phyloP scores from a whole-genome alignment of 2,888 invertebrate genomes.

The Bimastos eiseni region DNA sequence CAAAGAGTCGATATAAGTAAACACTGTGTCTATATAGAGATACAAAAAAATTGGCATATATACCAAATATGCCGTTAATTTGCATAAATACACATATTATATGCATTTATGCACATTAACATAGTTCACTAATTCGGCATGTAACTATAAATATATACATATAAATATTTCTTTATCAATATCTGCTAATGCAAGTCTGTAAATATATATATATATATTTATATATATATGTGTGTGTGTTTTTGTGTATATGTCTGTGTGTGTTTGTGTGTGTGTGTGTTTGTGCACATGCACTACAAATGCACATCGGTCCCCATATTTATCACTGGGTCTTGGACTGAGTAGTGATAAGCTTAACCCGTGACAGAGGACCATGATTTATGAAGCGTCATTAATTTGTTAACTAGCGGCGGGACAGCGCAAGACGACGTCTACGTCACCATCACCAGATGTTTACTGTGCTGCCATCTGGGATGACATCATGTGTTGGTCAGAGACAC shows the following conservation, averaged over 20 bases:
- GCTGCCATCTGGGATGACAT: conserved; percentile 36
- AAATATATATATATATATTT: background rate
- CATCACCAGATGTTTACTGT: conserved; percentile 6
- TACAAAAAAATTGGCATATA: no score
- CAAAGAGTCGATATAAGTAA: background rate
- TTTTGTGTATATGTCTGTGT: no score
- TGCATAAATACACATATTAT: no score
- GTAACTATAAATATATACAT: no score
- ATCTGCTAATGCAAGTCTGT: no score
- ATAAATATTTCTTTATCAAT: no score
- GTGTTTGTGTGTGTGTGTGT: background rate
- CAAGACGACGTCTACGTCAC: background rate
- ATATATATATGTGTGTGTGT: background rate
- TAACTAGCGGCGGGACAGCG: background rate
- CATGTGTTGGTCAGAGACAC: conserved; percentile 34
- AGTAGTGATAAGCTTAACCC: background rate
- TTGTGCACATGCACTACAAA: background rate
- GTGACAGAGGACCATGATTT: background rate
- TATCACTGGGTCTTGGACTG: background rate
- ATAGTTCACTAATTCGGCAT: no score
- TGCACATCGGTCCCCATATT: background rate
- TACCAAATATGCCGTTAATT: no score
- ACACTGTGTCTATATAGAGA: background rate
- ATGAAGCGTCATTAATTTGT: background rate
- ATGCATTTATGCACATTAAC: background rate